phyloP scores from a whole-genome alignment of 2,797 vertebrate genomes.

The Cynopterus sphinx region DNA sequence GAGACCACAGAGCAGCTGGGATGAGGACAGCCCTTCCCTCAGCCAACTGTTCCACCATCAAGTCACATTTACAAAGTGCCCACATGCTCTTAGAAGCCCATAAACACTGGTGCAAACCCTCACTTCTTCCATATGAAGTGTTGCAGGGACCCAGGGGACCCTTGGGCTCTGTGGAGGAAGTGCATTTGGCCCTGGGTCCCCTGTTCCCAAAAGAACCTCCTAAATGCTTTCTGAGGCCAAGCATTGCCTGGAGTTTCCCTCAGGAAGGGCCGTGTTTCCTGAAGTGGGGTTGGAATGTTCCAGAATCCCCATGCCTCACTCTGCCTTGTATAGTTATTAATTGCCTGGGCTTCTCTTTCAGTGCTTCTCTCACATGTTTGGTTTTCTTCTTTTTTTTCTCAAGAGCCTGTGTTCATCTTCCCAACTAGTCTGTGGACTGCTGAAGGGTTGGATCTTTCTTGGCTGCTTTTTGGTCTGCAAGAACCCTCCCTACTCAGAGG shows the following conservation, averaged over 20 bases:
- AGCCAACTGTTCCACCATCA: neutral
- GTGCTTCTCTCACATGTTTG: neutral
- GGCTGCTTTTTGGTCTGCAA: neutral
- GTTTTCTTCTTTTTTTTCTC: neutral
- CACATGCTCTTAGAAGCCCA: neutral
- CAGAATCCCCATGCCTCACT: neutral
- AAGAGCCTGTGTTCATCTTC: neutral
- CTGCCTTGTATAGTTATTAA: conserved; percentile 27
- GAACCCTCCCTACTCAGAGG: neutral
- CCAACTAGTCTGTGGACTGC: neutral
- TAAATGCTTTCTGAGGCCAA: conserved; percentile 66
- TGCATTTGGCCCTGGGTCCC: conserved; percentile 29
- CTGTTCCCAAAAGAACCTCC: conserved; percentile 51
- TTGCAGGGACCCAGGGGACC: conserved; percentile 53
- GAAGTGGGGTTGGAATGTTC: conserved; percentile 47
- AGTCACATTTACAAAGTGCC: neutral
- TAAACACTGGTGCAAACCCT: neutral
- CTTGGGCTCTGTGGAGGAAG: conserved; percentile 40
- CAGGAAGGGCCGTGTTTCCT: neutral
- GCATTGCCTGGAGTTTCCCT: conserved; percentile 38
- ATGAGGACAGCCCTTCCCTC: neutral
- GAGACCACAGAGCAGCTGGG: neutral
- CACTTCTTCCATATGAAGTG: neutral
- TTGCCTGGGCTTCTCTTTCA: neutral
- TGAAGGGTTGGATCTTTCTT: neutral